These are phyloP conservation scores for Conops quadrifasciatus DNA, from an alignment of 2,888 invertebrate genomes.

Conservation along the genomic window DNA sequence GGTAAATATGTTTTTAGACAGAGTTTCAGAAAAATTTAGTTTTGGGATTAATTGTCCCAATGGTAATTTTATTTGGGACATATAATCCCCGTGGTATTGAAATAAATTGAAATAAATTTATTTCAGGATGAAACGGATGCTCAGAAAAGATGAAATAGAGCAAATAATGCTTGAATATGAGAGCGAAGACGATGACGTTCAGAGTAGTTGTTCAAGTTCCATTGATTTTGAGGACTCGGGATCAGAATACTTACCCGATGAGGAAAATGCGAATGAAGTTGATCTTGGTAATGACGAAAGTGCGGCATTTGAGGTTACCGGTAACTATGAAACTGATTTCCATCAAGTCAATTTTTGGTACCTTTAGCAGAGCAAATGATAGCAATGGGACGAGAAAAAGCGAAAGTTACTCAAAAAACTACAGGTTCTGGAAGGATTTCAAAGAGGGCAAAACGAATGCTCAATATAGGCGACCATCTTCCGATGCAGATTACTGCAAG, in stretches of 20 bases:
- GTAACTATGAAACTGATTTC: not conserved
- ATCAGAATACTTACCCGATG: slow-evolving; percentile 2
- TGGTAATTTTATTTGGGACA: not conserved
- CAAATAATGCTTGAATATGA: slow-evolving; percentile 4
- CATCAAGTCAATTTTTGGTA: not conserved
- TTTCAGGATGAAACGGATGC: slow-evolving; percentile 12
- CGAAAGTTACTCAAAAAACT: no score
- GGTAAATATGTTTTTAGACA: not conserved
- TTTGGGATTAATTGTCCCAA: not conserved
- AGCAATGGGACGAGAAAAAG: slow-evolving; percentile 37
- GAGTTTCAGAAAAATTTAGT: no score
- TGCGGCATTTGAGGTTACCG: not conserved
- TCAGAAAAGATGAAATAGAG: not conserved
- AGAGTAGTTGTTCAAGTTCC: not conserved
- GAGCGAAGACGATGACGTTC: slow-evolving; percentile 10
- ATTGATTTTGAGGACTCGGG: slow-evolving; percentile 2
- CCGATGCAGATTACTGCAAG: not conserved
- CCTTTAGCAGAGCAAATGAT: slow-evolving; percentile 37
- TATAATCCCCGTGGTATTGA: not conserved
- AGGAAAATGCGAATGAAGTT: slow-evolving; percentile 2
- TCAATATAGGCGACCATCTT: no score
- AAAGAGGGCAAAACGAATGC: no score
- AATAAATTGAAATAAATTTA: not conserved
- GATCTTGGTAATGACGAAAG: not conserved
- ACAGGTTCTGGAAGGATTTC: no score